Conservation (phyloP, 1,140 invertebrate species). For the Elysia chlorotica region DNA sequence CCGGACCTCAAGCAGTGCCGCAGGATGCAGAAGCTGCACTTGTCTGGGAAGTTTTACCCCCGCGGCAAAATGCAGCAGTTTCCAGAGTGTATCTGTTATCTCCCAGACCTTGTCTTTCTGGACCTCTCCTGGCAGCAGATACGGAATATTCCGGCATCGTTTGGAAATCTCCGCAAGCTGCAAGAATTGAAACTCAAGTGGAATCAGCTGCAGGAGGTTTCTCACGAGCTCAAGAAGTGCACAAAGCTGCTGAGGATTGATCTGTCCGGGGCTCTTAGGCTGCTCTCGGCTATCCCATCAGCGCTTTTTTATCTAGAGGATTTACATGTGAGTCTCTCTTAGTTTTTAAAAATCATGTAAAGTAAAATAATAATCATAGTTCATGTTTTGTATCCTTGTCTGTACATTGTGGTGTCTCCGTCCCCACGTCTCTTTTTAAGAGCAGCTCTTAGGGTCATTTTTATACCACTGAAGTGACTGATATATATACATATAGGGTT, state of each 20-base stretch:
- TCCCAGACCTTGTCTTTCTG: constrained; percentile 41
- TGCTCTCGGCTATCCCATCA: constrained; percentile 46
- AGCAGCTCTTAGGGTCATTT: too few relatives aligned
- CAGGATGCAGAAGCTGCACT: constrained; percentile 39
- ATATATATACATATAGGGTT: too few relatives aligned
- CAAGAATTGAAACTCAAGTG: constrained; percentile 44
- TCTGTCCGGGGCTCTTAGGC: constrained; percentile 49
- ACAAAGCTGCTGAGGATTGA: constrained; percentile 39
- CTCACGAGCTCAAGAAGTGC: constrained; percentile 42
- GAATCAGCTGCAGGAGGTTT: constrained; percentile 48
- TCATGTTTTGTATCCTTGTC: too few relatives aligned
- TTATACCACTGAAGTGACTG: too few relatives aligned
- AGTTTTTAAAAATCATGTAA: background rate
- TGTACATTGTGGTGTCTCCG: too few relatives aligned
- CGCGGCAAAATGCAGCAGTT: constrained; percentile 39
- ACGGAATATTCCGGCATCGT: constrained; percentile 44
- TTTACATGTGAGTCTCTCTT: constrained; percentile 22
- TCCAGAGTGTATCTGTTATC: constrained; percentile 40
- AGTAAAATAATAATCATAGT: background rate
- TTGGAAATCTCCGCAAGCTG: constrained; percentile 45
- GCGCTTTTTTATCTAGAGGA: constrained; percentile 46
- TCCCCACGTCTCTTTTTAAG: too few relatives aligned
- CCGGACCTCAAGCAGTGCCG: constrained; percentile 40
- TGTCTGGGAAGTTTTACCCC: constrained; percentile 55
- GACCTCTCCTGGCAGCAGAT: constrained; percentile 56